Percentiles rank a stretch among this genome's conserved stretches.
phyloP scores from a whole-genome alignment of 1,140 invertebrate genomes.

The Sipha flava region DNA sequence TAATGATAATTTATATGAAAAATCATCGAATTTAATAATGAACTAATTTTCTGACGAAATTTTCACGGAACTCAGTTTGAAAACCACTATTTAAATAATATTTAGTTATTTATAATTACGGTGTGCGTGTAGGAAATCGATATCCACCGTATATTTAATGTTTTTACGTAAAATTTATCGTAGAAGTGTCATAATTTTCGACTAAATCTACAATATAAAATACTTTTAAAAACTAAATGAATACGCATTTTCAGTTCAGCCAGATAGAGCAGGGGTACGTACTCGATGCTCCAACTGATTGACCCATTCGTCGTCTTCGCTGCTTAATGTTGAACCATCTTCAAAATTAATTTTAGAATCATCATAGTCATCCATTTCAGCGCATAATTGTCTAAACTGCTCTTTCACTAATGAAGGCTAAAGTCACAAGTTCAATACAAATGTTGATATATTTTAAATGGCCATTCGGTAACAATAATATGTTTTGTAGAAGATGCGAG shows the following conservation, averaged over 20 bases:
- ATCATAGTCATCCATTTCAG: slow-evolving; percentile 54
- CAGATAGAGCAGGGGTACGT: not conserved
- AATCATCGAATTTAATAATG: no score
- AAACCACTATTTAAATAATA: no score
- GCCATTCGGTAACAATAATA: not conserved
- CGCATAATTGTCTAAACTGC: slow-evolving; percentile 60
- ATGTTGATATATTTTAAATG: not conserved
- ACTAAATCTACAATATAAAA: no score
- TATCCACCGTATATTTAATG: no score
- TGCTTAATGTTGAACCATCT: slow-evolving; percentile 56
- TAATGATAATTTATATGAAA: no score
- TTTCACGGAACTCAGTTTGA: no score
- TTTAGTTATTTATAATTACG: no score
- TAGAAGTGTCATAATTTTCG: no score
- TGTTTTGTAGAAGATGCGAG: not conserved
- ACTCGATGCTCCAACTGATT: slow-evolving; percentile 20
- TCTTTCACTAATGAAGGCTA: slow-evolving; percentile 63
- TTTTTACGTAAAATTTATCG: no score
- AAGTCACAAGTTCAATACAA: not conserved
- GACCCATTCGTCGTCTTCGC: slow-evolving; percentile 45
- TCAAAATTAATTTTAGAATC: slow-evolving; percentile 45
- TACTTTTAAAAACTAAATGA: not conserved
- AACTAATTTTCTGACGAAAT: no score
- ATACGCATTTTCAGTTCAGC: not conserved
- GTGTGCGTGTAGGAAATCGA: no score